phyloP scores from a whole-genome alignment of 2,113 vertebrate genomes.

The Sebastes schlegelii region DNA sequence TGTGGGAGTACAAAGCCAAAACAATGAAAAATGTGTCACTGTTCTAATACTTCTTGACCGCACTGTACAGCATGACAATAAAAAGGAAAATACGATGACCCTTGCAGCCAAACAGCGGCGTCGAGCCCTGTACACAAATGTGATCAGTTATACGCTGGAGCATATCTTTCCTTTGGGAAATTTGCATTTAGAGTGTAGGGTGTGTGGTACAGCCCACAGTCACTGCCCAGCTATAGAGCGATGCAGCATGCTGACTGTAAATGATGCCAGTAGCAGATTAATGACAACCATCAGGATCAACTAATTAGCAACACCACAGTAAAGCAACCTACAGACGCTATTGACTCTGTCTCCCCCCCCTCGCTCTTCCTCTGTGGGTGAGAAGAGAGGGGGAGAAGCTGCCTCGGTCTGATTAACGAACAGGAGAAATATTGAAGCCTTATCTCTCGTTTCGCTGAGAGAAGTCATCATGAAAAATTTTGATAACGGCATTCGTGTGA shows the following conservation, averaged over 20 bases:
- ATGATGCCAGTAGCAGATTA: slow-evolving; percentile 69
- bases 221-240: slow-evolving; percentile 31
- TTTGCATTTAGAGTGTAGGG: slow-evolving; percentile 66
- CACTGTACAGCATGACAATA: slow-evolving; percentile 8
- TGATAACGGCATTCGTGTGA: slow-evolving; percentile 49
- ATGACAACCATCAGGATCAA: slow-evolving; percentile 74
- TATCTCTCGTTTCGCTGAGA: slow-evolving; percentile 49
- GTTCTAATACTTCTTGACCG: slow-evolving; percentile 32
- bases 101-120: slow-evolving; percentile 25
- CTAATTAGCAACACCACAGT: slow-evolving; percentile 67
- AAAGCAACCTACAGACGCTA: slow-evolving; percentile 56
- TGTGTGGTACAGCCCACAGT: slow-evolving; percentile 43
- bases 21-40: slow-evolving; percentile 40
- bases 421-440: slow-evolving; percentile 48
- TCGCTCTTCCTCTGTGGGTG: slow-evolving; percentile 28
- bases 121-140: slow-evolving; percentile 38
- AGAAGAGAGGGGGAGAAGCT: slow-evolving; percentile 18
- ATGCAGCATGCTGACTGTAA: slow-evolving; percentile 61
- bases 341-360: slow-evolving; percentile 34
- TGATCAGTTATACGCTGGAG: slow-evolving; percentile 28
- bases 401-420: slow-evolving; percentile 57
- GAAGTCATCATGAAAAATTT: slow-evolving; percentile 54
- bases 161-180: slow-evolving; percentile 50
- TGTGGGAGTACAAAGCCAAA: slow-evolving; percentile 18
- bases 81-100: slow-evolving; percentile 41